These are phyloP conservation scores for Eilema caniola DNA, from an alignment of 2,888 invertebrate species.

Conservation along the genomic window DNA sequence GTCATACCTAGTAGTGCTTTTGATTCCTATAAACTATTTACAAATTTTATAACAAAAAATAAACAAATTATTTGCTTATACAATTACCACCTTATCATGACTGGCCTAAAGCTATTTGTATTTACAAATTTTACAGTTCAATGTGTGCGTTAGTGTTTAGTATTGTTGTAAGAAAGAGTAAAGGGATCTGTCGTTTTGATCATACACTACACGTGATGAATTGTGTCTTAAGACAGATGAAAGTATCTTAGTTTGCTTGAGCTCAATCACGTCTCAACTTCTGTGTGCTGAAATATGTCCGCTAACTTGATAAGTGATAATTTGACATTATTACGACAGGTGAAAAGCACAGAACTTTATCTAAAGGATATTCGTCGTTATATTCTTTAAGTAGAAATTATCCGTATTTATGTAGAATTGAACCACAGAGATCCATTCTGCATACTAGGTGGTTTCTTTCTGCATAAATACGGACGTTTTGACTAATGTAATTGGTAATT, in stretches of 20 bases:
- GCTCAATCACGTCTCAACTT: conserved; percentile 21
- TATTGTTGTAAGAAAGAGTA: background rate
- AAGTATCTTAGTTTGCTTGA: conserved; percentile 18
- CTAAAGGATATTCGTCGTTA: background rate
- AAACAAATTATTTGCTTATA: background rate
- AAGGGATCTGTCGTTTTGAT: background rate
- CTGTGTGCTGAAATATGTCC: conserved; percentile 24
- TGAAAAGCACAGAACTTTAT: background rate
- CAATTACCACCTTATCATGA: conserved; percentile 3
- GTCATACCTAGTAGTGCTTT: background rate
- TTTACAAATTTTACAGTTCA: conserved; percentile 8
- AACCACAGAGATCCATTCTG: no score
- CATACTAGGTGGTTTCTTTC: no score
- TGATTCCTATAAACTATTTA: background rate
- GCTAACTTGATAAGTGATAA: conserved; percentile 32
- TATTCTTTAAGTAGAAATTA: no score
- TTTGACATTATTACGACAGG: conserved; percentile 16
- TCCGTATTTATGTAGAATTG: no score
- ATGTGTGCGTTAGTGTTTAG: conserved; percentile 10
- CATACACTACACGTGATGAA: background rate
- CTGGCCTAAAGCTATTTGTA: conserved; percentile 13
- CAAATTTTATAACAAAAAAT: background rate
- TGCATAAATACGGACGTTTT: no score
- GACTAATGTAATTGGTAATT: background rate
- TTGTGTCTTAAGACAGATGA: conserved; percentile 9